Evolutionary conservation across 2,797 vertebrate species (phyloP).

Genomic region (Anniella stebbinsi): DNA sequence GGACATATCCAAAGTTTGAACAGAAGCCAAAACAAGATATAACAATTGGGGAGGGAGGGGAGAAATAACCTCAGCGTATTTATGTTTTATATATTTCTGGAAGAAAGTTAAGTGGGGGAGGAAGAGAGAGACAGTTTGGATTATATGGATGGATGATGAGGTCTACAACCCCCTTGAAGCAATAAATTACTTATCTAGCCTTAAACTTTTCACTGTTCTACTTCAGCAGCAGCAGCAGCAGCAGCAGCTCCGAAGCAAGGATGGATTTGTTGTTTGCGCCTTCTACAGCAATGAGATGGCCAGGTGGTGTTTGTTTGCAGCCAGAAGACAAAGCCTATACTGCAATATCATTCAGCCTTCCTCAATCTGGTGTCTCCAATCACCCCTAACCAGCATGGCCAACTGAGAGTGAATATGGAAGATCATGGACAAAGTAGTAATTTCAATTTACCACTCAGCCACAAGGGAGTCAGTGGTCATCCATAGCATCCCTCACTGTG

Average conservation of each 20-base stretch:
- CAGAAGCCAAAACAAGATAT: not conserved
- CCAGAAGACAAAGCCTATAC: not conserved
- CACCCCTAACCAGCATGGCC: too few relatives aligned
- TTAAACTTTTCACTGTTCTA: not conserved
- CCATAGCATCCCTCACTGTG: not conserved
- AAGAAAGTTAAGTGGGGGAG: not conserved
- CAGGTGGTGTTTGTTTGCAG: not conserved
- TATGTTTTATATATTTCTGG: not conserved
- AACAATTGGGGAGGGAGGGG: not conserved
- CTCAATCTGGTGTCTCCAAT: too few relatives aligned
- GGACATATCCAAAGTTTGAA: not conserved
- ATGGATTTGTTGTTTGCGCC: not conserved
- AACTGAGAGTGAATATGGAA: not conserved
- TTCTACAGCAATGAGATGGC: not conserved
- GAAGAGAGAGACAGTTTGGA: not conserved
- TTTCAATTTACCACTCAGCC: not conserved
- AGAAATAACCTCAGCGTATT: not conserved
- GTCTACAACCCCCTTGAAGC: not conserved
- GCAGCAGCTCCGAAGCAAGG: not conserved
- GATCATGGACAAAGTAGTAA: not conserved
- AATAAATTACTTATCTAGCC: not conserved
- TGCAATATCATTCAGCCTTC: not conserved
- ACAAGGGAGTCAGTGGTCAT: not conserved
- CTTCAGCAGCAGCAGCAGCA: not conserved
- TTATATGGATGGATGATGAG: not conserved